These are phyloP conservation scores for Chromoteleia sp. DNA, from an alignment of 2,888 invertebrate species.

Conservation along the genomic window DNA sequence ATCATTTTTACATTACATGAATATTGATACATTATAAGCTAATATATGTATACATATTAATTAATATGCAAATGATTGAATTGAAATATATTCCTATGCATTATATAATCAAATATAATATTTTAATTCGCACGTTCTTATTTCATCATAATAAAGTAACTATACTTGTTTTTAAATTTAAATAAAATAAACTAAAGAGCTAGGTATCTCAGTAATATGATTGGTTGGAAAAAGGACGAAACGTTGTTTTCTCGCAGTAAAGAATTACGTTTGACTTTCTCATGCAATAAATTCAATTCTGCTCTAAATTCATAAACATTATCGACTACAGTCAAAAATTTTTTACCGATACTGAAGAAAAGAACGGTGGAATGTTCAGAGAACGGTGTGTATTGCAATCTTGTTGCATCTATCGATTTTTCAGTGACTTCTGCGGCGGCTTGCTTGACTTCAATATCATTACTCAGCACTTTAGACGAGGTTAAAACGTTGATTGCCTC, in stretches of 20 bases:
- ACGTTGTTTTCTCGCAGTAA: not conserved
- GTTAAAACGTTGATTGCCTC: constrained; percentile 94
- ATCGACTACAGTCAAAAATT: not conserved
- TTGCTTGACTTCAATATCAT: constrained; percentile 96
- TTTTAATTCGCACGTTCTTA: too few relatives aligned
- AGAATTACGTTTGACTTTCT: not conserved
- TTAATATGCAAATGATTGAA: too few relatives aligned
- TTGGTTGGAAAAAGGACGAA: not conserved
- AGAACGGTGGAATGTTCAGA: constrained; percentile 95
- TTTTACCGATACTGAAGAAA: constrained; percentile 94
- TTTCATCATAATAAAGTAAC: too few relatives aligned
- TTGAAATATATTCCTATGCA: too few relatives aligned
- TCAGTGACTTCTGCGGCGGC: constrained; percentile 95
- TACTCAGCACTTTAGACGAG: constrained; percentile 94
- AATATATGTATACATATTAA: too few relatives aligned
- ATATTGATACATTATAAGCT: too few relatives aligned
- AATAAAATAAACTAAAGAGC: too few relatives aligned
- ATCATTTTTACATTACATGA: too few relatives aligned
- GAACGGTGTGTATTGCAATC: constrained; percentile 95
- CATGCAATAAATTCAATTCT: not conserved
- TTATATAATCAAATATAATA: too few relatives aligned
- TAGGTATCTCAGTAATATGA: too few relatives aligned
- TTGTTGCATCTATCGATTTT: constrained; percentile 93
- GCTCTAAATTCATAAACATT: not conserved
- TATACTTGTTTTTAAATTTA: too few relatives aligned